These are phyloP conservation scores for Spisula subtruncata DNA, from an alignment of 2,888 invertebrate species.

Conservation along the genomic window DNA sequence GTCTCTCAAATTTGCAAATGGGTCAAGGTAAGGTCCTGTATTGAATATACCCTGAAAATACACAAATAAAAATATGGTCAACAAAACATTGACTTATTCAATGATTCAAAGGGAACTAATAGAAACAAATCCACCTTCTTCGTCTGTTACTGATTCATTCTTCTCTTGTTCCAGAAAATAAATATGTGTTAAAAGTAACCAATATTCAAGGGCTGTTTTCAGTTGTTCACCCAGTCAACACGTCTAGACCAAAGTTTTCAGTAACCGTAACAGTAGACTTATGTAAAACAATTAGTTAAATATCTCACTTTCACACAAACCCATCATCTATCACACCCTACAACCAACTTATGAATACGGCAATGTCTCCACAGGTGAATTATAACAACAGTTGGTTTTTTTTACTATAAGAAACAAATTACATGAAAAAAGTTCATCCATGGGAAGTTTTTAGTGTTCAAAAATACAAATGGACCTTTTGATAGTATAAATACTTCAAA, in stretches of 20 bases:
- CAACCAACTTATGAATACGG: neutral
- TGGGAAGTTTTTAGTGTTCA: neutral
- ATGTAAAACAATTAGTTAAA: neutral
- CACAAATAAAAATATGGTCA: slow-evolving; percentile 21
- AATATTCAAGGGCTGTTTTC: too few relatives aligned
- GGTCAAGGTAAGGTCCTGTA: slow-evolving; percentile 55
- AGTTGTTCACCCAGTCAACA: too few relatives aligned
- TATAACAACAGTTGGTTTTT: too few relatives aligned
- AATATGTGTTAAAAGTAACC: neutral
- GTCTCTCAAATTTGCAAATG: slow-evolving; percentile 58
- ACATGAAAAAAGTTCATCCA: neutral
- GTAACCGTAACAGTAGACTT: neutral
- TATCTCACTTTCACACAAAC: neutral
- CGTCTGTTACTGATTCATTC: too few relatives aligned
- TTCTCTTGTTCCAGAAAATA: too few relatives aligned
- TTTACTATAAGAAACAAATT: neutral
- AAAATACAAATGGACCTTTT: slow-evolving; percentile 9
- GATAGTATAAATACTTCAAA: neutral
- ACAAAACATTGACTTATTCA: too few relatives aligned
- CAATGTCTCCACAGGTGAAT: neutral
- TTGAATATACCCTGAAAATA: slow-evolving; percentile 73
- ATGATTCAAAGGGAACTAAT: too few relatives aligned
- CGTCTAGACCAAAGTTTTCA: neutral
- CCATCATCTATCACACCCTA: neutral
- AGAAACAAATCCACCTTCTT: too few relatives aligned